Evolutionary conservation across 2,888 invertebrate genomes (phyloP), one percentile per base, ranked within the genome.

Genomic region (Trachelus stipa): DNA sequence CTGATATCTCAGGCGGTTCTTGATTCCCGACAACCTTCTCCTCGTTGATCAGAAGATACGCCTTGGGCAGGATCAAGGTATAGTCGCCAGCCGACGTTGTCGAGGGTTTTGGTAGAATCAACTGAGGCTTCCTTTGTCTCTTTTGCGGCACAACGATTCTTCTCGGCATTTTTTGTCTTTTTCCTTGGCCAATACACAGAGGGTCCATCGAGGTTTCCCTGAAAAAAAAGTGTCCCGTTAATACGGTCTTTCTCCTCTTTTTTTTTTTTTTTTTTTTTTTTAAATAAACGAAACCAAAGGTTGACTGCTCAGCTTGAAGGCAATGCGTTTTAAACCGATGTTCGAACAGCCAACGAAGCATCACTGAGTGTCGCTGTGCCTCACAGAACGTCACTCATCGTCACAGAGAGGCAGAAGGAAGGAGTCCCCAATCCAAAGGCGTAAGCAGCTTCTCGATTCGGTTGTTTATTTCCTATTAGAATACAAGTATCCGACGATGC

Each of bases 171-270:
- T 74, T 34, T 40, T 75, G 69, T n/a, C 69, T 33, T 73, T 77
- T 74, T 34, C 77, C 73, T 69, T 40, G 74, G 23, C 56, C 56
- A 56, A 56, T 56, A 30, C 74, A 75, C 30, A 77, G 77, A 35
- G 77, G 74, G 33, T 77, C 77, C 30, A 56, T 69, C 74, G 34
- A 31, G 37, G 74, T 23, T 77, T 69, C 75, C 77, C 77, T 77
- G 56, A 74, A 77, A 77, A 74, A 73, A 75, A 56, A 56, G 56
- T 56, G 56, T 23, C 56, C 23, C 56, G 23, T 56, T 56, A 56
- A 56, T 56, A 56, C 2, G 23, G 56, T 2, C 56, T 56, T 56
- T 15, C 15, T 40, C 15, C 23, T 6, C 2, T 15, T 6, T 6
- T 15, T 15, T 1, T 40, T 15, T 3, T 12, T 1, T 40, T 15